Evolutionary conservation across 2,113 vertebrate species (phyloP), one percentile per base, ranked within the genome.

Genomic region (Monarcha castaneiventris): DNA sequence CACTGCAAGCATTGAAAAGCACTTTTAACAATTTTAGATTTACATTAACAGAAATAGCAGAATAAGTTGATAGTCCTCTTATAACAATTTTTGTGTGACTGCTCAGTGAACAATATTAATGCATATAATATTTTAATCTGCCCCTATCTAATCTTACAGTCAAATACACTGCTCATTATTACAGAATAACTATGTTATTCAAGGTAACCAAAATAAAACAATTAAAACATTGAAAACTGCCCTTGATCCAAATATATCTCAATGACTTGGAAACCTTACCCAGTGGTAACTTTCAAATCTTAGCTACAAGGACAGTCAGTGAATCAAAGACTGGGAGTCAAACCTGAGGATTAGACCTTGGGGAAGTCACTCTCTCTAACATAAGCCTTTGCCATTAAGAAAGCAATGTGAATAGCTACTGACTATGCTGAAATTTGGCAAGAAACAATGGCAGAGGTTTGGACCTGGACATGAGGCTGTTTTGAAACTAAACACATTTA

Each of bases 401-500:
- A 83, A 91, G 69, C 37, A 76, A 69, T 7, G 17, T 16, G 7
- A 64, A 44, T 43, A 76, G 52, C 55, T 86, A 54, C 16, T 51
- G 58, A 66, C 32, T n/a, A 8, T 22, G 21, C 33, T 72, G 58
- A 71, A 76, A 77, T 62, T 62, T 91, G 62, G 63, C 72, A 84
- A 43, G 54, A 92, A 90, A 63, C 21, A 74, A 71, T 2, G n/a
- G 35, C 2, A 84, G 39, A 91, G 18, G 14, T 84, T 58, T 89
- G 74, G 78, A 48, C 21, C 10, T 0, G 0, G 33, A 67, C 33
- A 61, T 2, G 20, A 88, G 27, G 23, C n/a, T 64, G 43, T 54
- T 93, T 84, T 93, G 80, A 87, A 96, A 93, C 35, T 7, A 19
- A 94, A 83, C 29, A 56, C 19, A 44, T 33, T 67, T 59, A 88